Percentiles rank a stretch among this genome's conserved stretches.
Conservation (phyloP, 1,140 invertebrate species). For the Drosophila tsacasi region DNA sequence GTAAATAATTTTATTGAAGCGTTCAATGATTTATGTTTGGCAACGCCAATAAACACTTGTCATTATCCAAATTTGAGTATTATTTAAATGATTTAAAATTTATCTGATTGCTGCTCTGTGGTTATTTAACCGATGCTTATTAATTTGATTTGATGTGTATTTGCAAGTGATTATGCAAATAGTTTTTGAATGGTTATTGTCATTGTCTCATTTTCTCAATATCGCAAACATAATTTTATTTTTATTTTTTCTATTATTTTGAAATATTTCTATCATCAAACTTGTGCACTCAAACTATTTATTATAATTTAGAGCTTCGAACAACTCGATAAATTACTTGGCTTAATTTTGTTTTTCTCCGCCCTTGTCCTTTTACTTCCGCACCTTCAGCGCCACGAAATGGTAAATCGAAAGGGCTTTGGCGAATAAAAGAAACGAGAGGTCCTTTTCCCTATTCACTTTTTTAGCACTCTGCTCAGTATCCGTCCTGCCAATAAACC, state of each 20-base stretch:
- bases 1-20: neutral
- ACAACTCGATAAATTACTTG: neutral
- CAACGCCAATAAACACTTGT: neutral
- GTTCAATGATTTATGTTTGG: neutral
- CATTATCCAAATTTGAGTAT: neutral
- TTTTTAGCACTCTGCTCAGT: constrained; percentile 27
- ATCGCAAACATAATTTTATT: neutral
- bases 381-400: neutral
- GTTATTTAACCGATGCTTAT: neutral
- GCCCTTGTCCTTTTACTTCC: neutral
- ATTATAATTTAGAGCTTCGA: neutral
- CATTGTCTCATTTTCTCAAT: neutral
- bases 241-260: neutral
- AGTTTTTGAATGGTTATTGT: neutral
- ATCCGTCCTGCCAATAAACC: constrained; percentile 24
- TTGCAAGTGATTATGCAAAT: constrained; percentile 12
- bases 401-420: constrained; percentile 24
- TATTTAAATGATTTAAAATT: constrained; percentile 2
- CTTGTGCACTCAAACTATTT: neutral
- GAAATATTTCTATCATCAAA: neutral
- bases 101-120: neutral
- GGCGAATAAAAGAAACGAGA: constrained; percentile 16
- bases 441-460: constrained; percentile 1
- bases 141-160: neutral
- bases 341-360: neutral